Base-by-base conservation (phyloP, 2,888 invertebrate species). In the Cantharis rustica region DNA sequence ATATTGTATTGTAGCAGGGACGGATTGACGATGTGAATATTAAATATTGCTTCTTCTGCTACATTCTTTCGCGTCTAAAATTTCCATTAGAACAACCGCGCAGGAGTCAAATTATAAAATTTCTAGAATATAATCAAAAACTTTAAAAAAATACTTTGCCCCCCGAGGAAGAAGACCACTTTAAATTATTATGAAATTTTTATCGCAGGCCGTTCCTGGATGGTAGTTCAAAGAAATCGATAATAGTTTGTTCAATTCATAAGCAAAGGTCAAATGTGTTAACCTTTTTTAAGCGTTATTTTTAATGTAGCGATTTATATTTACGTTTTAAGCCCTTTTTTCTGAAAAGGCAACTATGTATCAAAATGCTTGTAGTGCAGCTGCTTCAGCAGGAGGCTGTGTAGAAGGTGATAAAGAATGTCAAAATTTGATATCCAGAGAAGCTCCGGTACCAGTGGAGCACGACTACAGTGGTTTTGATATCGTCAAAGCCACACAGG, bases 401-500 rank as follows among this genome's bases (percentile, higher is more conserved):
- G 89, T 90, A 66, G 90, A 91, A 84, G 89, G 91, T 72, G 92
- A 93, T 86, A 90, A 89, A 81, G 93, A 93, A 81, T 90, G 90
- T 81, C 91, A 91, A 76, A 91, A 91, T 82, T 88, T 91, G 79
- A 90, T 92, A 84, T 89, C 91, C 79, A 91, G 91, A 80, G 92
- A 92, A 82, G 91, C 92, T 72, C 90, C 91, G 79, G 91, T 91
- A 82, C 91, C 91, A 80, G 88, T 91, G 61, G 93, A 94, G 87
- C 92, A 91, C 81, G 93, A 93, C 85, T 95, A 94, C 86, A 94
- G 95, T 87, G 93, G 93, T 68, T 96, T 95, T 88, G 97, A 98
- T 87, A 97, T 98, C 84, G 95, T 98, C 20, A 96, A 96, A 90
- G 98, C 98, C 10, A 98, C 98, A 20, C 98, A 99, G 90, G 92